Evolutionary conservation across 2,797 vertebrate species (phyloP).

Genomic region (Steatocranus sp.): DNA sequence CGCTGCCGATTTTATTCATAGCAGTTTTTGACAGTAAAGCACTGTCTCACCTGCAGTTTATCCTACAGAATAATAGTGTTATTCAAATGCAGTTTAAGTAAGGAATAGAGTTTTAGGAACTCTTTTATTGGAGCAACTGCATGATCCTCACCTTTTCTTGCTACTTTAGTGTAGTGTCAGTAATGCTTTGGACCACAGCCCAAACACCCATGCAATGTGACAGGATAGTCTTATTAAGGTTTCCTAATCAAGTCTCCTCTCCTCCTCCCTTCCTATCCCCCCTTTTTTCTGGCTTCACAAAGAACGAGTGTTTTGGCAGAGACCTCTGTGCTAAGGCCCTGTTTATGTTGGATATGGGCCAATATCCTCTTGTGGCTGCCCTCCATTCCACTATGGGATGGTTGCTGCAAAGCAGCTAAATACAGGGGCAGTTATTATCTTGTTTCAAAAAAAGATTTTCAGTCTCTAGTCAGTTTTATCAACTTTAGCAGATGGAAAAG

Average conservation of each 20-base stretch:
- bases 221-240: constrained; percentile 67
- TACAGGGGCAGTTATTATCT: constrained; percentile 36
- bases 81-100: constrained; percentile 13
- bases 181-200: constrained; percentile 64
- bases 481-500: not conserved
- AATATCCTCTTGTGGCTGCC: constrained; percentile 53
- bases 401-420: constrained; percentile 48
- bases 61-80: constrained; percentile 36
- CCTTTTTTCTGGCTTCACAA: constrained; percentile 51
- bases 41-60: constrained; percentile 24
- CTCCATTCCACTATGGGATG: constrained; percentile 42
- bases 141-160: constrained; percentile 59
- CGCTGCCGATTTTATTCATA: not conserved
- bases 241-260: constrained; percentile 69
- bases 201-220: constrained; percentile 62
- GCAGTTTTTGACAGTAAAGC: not conserved
- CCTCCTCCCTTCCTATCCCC: constrained; percentile 32
- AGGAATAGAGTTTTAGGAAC: constrained; percentile 43
- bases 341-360: constrained; percentile 64
- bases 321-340: constrained; percentile 56
- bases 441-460: constrained; percentile 8
- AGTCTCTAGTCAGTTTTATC: not conserved
- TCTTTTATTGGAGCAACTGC: constrained; percentile 38
- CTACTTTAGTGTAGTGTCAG: constrained; percentile 63
- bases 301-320: constrained; percentile 57